A percentile compares a stretch with the other conserved stretches of the same genome.
phyloP scores from a whole-genome alignment of 2,113 vertebrate genomes.

The Cryptoleucopteryx plumbea region DNA sequence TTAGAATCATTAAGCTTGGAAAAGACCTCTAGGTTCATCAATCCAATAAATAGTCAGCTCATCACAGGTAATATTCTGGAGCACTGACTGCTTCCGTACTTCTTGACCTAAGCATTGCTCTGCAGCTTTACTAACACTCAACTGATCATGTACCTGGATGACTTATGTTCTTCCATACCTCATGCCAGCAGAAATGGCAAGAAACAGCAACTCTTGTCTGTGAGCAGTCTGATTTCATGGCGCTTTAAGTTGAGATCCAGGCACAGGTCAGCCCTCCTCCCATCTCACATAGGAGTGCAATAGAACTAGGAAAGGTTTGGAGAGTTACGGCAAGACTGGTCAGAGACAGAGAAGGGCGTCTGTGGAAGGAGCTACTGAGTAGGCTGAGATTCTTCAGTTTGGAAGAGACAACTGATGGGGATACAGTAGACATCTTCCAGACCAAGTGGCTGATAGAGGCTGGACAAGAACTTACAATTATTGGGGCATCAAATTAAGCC shows the following conservation, averaged over 20 bases:
- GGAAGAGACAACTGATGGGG: neutral
- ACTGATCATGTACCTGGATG: neutral
- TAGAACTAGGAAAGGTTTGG: neutral
- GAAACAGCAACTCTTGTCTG: neutral
- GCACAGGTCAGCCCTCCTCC: neutral
- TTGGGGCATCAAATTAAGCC: neutral
- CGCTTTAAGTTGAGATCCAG: neutral
- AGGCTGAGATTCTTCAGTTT: neutral
- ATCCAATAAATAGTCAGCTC: neutral
- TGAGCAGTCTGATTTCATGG: neutral
- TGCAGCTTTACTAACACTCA: neutral
- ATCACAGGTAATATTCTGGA: neutral
- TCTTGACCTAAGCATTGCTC: neutral
- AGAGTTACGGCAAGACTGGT: neutral
- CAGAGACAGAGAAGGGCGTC: neutral
- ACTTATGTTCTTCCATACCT: neutral
- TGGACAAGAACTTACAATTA: neutral
- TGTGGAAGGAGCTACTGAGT: neutral
- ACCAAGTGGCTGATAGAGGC: neutral
- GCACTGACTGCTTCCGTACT: neutral
- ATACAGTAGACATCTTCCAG: neutral
- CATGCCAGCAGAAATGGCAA: neutral
- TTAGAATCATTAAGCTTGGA: too few relatives aligned
- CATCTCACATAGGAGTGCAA: neutral
- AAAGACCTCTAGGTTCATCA: too few relatives aligned